Evolutionary conservation across 2,797 vertebrate genomes (phyloP).

Genomic region (Sphenodon punctatus): DNA sequence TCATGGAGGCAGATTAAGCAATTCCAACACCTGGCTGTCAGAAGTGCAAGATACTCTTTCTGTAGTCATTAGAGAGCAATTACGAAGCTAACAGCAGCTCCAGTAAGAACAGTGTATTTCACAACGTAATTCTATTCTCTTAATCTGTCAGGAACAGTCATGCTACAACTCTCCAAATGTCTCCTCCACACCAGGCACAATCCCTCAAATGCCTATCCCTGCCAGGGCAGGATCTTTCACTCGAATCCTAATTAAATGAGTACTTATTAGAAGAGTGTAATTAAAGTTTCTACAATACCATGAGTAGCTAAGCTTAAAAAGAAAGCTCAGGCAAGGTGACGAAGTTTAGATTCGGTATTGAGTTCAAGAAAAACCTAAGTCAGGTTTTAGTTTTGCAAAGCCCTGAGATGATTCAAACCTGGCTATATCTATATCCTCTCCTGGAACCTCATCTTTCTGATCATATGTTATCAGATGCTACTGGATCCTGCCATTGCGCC

Average conservation of each 20-base stretch:
- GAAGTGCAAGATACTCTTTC: slow-evolving; percentile 56
- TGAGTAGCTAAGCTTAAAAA: neutral
- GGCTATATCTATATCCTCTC: no score
- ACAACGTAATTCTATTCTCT: slow-evolving; percentile 53
- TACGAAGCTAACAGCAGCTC: slow-evolving; percentile 63
- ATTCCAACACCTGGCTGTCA: slow-evolving; percentile 66
- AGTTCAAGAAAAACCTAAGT: neutral
- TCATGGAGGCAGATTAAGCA: slow-evolving; percentile 66
- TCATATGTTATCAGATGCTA: no score
- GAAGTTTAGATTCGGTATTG: neutral
- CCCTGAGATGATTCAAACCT: no score
- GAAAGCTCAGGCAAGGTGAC: slow-evolving; percentile 5
- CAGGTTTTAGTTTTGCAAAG: slow-evolving; percentile 19
- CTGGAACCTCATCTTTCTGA: no score
- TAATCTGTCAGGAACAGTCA: slow-evolving; percentile 35
- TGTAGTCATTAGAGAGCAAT: slow-evolving; percentile 67
- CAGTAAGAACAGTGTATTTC: slow-evolving; percentile 54
- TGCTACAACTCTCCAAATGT: slow-evolving; percentile 39
- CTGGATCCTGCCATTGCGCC: no score
- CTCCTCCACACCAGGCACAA: slow-evolving; percentile 44
- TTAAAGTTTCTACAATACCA: slow-evolving; percentile 36
- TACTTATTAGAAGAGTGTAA: slow-evolving; percentile 55
- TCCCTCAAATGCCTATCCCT: slow-evolving; percentile 38
- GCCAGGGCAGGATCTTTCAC: slow-evolving; percentile 20
- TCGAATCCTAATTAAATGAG: slow-evolving; percentile 48